phyloP scores from a whole-genome alignment of 1,140 invertebrate genomes.

The Pseudomyrmex gracilis region DNA sequence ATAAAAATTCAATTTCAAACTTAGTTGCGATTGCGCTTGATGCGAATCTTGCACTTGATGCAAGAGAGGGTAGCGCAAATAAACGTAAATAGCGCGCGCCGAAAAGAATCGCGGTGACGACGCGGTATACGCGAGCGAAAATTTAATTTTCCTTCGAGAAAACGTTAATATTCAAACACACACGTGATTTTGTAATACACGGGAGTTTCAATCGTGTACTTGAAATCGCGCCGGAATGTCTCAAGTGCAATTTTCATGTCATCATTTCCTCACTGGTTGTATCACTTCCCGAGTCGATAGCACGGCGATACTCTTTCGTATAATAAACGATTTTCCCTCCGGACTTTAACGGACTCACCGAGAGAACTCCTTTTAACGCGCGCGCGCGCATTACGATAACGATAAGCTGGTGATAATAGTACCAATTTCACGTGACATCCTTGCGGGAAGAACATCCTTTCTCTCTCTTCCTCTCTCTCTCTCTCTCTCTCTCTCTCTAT shows the following conservation, averaged over 20 bases:
- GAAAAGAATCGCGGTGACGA: no score
- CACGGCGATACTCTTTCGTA: slow-evolving; percentile 24
- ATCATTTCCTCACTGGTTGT: slow-evolving; percentile 7
- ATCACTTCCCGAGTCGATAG: slow-evolving; percentile 20
- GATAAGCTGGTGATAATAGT: slow-evolving; percentile 69
- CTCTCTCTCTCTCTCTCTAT: no score
- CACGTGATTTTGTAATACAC: slow-evolving; percentile 1
- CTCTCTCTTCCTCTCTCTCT: no score
- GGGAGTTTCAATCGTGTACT: slow-evolving; percentile 7
- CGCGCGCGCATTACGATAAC: slow-evolving; percentile 54
- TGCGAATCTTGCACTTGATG: background rate
- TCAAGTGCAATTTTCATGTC: slow-evolving; percentile 16
- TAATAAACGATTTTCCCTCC: slow-evolving; percentile 46
- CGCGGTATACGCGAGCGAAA: background rate
- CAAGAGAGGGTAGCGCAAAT: background rate
- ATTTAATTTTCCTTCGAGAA: slow-evolving; percentile 10
- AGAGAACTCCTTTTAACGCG: slow-evolving; percentile 63
- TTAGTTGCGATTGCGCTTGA: background rate
- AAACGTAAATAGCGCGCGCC: background rate
- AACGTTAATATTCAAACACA: background rate
- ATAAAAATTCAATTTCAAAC: background rate
- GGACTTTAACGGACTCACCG: slow-evolving; percentile 50
- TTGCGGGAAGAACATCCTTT: slow-evolving; percentile 34
- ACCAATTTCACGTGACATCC: slow-evolving; percentile 58
- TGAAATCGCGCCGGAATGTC: slow-evolving; percentile 26